phyloP scores from a whole-genome alignment of 2,888 invertebrate genomes.

The Melanargia galathea region DNA sequence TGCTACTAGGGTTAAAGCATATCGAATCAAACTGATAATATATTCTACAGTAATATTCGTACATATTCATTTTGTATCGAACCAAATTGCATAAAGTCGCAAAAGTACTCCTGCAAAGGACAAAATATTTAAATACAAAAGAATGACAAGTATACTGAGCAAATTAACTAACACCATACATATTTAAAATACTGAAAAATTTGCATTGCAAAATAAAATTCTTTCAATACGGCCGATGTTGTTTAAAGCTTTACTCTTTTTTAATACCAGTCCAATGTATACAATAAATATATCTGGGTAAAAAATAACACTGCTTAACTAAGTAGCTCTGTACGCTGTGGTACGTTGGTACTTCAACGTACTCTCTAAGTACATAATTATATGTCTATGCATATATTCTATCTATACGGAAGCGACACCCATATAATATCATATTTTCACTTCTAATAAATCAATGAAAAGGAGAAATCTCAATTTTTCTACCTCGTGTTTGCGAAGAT shows the following conservation, averaged over 20 bases:
- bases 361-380: too few species aligned
- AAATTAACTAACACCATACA: neutral
- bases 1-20: too few species aligned
- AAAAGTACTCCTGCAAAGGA: neutral
- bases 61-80: too few species aligned
- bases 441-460: too few species aligned
- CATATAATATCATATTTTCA: too few species aligned
- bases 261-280: neutral
- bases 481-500: too few species aligned
- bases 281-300: neutral
- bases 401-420: too few species aligned
- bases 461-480: too few species aligned
- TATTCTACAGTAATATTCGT: too few species aligned
- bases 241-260: constrained; percentile 3
- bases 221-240: neutral
- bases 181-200: constrained; percentile 20
- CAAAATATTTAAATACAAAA: constrained; percentile 20
- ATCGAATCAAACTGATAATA: too few species aligned
- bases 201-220: constrained; percentile 21
- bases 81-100: constrained; percentile 3
- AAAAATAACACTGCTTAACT: neutral
- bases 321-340: neutral
- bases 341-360: too few species aligned
- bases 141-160: constrained; percentile 2
- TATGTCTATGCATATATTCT: too few species aligned